A percentile compares a stretch with the other conserved stretches of the same genome.
Conservation (phyloP, 2,113 vertebrate genomes). For the Cheilinus undulatus region DNA sequence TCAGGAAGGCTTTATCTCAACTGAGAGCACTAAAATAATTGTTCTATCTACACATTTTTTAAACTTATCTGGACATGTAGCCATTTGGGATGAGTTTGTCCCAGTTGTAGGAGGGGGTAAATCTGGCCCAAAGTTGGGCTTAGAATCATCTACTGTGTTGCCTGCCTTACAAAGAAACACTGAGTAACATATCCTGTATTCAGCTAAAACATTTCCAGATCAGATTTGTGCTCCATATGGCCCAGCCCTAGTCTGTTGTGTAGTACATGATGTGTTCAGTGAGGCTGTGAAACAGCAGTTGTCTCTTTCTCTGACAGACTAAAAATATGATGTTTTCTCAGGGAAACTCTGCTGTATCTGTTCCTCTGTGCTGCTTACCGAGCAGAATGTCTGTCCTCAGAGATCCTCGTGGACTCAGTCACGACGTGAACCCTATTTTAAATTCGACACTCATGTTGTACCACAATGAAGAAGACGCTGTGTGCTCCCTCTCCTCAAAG, state of each 20-base stretch:
- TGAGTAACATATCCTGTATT: no score
- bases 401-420: not conserved
- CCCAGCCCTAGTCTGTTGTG: constrained; percentile 11
- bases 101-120: no score
- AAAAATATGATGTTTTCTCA: not conserved
- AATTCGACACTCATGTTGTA: not conserved
- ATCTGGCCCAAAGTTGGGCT: no score
- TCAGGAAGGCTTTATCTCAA: no score
- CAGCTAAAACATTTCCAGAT: no score
- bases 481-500: not conserved
- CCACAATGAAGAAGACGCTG: not conserved
- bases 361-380: not conserved
- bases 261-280: constrained; percentile 5
- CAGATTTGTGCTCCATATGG: no score
- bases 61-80: no score
- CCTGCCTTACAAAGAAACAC: no score
- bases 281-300: not conserved
- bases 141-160: no score
- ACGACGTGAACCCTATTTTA: not conserved
- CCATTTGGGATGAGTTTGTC: no score
- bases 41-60: no score
- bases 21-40: no score
- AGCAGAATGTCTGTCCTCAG: not conserved
- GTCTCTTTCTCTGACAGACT: constrained; percentile 1
- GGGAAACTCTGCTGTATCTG: not conserved